These are phyloP conservation scores for Amphibalanus amphitrite DNA, from an alignment of 1,140 invertebrate genomes.

Conservation along the genomic window DNA sequence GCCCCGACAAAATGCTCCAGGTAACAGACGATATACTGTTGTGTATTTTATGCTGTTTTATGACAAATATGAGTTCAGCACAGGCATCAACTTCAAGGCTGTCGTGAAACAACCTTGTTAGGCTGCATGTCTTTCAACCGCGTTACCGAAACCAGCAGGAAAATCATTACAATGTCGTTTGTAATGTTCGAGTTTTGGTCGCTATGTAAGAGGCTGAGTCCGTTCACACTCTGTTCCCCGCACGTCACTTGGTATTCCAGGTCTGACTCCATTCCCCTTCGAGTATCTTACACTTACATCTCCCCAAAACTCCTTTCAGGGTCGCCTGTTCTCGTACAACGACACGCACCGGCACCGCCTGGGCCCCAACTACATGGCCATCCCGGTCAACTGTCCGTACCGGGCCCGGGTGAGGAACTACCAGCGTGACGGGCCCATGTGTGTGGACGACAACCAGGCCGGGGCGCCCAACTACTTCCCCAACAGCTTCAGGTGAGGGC, in stretches of 20 bases:
- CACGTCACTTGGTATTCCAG: no score
- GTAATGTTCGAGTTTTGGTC: no score
- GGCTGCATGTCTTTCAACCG: no score
- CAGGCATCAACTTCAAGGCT: background rate
- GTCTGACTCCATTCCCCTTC: no score
- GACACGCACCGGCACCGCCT: constrained; percentile 89
- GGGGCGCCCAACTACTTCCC: constrained; percentile 88
- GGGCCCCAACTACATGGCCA: constrained; percentile 77
- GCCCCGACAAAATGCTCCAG: constrained; percentile 85
- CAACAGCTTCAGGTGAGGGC: constrained; percentile 56
- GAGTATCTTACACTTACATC: no score
- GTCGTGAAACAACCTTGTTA: background rate
- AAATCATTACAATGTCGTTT: no score
- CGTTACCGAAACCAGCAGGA: no score
- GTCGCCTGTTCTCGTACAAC: constrained; percentile 79
- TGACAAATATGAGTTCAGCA: no score
- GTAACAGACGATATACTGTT: constrained; percentile 21
- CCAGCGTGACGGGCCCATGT: constrained; percentile 69
- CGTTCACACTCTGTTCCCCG: no score
- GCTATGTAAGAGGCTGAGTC: no score
- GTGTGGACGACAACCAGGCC: constrained; percentile 30
- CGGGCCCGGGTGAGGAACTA: constrained; percentile 44
- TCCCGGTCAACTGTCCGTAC: constrained; percentile 90
- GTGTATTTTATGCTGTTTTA: no score
- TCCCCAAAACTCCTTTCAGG: constrained; percentile 27